Percentiles rank a stretch among this genome's conserved stretches.
phyloP scores from a whole-genome alignment of 2,113 vertebrate species.

The Brachypodius melanocephalos region DNA sequence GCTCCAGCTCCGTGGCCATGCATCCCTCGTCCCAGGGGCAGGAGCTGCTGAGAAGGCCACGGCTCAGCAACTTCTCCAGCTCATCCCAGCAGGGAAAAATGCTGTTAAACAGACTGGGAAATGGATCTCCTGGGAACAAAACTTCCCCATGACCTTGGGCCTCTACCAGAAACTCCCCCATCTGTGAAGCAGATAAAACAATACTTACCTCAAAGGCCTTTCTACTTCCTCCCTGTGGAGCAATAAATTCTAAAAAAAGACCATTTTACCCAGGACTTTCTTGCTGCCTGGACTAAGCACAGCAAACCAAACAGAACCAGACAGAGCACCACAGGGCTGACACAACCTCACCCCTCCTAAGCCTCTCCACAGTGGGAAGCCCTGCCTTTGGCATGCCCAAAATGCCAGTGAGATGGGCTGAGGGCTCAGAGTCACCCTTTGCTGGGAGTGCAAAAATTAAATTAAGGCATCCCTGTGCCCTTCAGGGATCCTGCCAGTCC shows the following conservation, averaged over 20 bases:
- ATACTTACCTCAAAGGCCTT: slow-evolving; percentile 28
- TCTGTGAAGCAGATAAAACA: slow-evolving; percentile 46
- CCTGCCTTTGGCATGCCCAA: not conserved
- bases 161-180: slow-evolving; percentile 6
- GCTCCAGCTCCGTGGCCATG: not conserved
- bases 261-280: not conserved
- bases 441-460: not conserved
- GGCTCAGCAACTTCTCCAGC: not conserved
- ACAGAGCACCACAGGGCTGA: not conserved
- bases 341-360: not conserved
- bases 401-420: not conserved
- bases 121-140: not conserved
- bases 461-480: not conserved
- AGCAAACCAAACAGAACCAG: not conserved
- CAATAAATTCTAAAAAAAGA: slow-evolving; percentile 7
- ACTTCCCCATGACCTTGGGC: not conserved
- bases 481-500: not conserved
- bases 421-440: not conserved
- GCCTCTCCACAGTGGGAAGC: not conserved
- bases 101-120: not conserved
- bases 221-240: not conserved
- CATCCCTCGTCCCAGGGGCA: rapidly evolving
- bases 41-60: not conserved
- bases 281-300: not conserved
- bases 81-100: not conserved